Conservation (phyloP, 2,888 invertebrate species). For the Deroplatys truncata region DNA sequence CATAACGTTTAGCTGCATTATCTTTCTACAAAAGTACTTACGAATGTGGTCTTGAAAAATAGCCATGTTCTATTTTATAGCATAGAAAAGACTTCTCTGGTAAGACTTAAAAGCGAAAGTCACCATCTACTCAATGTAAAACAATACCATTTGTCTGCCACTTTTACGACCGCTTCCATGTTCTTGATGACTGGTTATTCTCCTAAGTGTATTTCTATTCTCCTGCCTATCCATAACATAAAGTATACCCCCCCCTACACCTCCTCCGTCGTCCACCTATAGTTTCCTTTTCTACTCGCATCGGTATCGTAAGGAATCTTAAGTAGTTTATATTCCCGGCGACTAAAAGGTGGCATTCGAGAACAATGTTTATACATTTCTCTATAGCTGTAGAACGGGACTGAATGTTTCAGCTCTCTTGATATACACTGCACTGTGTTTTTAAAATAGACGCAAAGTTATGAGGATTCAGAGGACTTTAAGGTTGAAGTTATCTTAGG, state of each 20-base stretch:
- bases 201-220: background rate
- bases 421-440: no score
- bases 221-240: background rate
- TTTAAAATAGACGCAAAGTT: no score
- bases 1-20: no score
- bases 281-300: background rate
- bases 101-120: background rate
- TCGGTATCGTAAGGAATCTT: background rate
- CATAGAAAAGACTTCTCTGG: background rate
- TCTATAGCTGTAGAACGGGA: no score
- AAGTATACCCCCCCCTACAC: background rate
- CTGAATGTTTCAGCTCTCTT: no score
- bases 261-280: background rate
- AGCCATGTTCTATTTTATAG: background rate
- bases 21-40: no score
- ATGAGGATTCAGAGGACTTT: no score
- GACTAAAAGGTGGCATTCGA: no score
- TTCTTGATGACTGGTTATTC: background rate
- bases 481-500: no score
- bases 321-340: background rate
- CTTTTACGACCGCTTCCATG: background rate
- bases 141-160: background rate
- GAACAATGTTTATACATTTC: no score
- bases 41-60: background rate
- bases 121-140: background rate